Conservation (phyloP, 2,797 vertebrate species). For the Leptatherina wallacei region DNA sequence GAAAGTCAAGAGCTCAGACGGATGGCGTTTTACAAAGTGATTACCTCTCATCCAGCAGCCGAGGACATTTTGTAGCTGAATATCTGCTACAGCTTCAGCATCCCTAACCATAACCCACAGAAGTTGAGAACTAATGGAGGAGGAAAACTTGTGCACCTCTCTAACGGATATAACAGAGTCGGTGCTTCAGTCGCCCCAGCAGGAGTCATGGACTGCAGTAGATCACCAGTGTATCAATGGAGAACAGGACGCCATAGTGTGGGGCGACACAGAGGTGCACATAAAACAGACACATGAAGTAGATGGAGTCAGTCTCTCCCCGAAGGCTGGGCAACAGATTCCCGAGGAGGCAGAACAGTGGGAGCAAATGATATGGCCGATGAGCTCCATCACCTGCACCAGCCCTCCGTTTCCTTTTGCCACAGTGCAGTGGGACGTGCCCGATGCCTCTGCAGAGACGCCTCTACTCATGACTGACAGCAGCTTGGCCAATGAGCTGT, state of each 20-base stretch:
- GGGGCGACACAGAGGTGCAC: constrained; percentile 31
- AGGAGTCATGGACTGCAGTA: constrained; percentile 32
- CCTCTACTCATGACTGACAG: constrained; percentile 31
- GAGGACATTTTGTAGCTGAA: constrained; percentile 41
- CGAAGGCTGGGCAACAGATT: not conserved
- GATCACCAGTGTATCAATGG: constrained; percentile 49
- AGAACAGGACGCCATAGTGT: constrained; percentile 34
- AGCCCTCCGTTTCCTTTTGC: constrained; percentile 66
- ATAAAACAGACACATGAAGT: constrained; percentile 9
- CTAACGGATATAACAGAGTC: constrained; percentile 35
- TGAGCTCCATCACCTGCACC: constrained; percentile 58
- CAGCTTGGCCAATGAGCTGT: constrained; percentile 53
- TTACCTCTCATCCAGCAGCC: constrained; percentile 11
- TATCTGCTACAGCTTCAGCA: constrained; percentile 9
- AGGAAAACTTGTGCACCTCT: constrained; percentile 52
- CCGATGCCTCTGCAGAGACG: constrained; percentile 33
- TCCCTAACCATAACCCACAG: constrained; percentile 17
- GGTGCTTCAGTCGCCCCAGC: constrained; percentile 20
- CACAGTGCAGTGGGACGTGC: constrained; percentile 81
- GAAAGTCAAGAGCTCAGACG: constrained; percentile 18
- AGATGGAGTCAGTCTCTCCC: constrained; percentile 15
- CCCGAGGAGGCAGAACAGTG: constrained; percentile 58
- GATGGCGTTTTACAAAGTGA: constrained; percentile 35
- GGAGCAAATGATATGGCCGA: constrained; percentile 58
- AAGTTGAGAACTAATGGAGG: constrained; percentile 68